Evolutionary conservation across 2,113 vertebrate species (phyloP).

Genomic region (Cryptotis parvus): DNA sequence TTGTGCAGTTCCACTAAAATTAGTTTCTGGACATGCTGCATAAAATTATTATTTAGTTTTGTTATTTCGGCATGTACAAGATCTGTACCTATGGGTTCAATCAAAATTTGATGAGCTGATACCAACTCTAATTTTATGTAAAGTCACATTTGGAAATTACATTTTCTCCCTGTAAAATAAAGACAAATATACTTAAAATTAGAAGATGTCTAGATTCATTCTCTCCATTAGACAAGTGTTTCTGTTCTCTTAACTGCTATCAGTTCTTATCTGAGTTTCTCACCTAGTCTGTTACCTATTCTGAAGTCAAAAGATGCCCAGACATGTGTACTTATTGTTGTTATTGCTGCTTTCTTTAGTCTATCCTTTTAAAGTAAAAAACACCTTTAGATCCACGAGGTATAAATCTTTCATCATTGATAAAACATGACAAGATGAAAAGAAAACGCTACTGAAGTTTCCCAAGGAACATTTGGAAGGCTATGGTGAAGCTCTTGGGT

Average conservation of each 20-base stretch:
- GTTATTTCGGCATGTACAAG: background rate
- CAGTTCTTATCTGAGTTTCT: background rate
- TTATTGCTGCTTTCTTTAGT: background rate
- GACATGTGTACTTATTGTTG: constrained; percentile 42
- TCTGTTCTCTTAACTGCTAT: constrained; percentile 25
- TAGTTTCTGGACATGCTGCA: background rate
- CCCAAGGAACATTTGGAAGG: constrained; percentile 49
- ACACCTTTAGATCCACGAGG: constrained; percentile 54
- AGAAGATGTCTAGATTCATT: background rate
- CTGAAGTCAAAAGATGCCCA: constrained; percentile 57
- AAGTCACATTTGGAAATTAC: background rate
- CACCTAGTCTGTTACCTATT: constrained; percentile 7
- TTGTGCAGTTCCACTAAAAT: background rate
- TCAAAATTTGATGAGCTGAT: background rate
- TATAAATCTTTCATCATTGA: constrained; percentile 65
- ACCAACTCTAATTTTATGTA: background rate
- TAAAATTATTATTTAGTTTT: background rate
- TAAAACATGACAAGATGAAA: constrained; percentile 69
- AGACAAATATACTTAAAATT: background rate
- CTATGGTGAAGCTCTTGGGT: background rate
- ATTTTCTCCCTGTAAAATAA: background rate
- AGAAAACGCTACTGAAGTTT: constrained; percentile 39
- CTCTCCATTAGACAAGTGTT: background rate
- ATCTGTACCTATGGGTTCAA: background rate
- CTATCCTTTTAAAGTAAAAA: constrained; percentile 57